Percentiles rank a stretch among this genome's conserved stretches.
Evolutionary conservation across 2,888 invertebrate genomes (phyloP).

Genomic region (Xylota segnis): DNA sequence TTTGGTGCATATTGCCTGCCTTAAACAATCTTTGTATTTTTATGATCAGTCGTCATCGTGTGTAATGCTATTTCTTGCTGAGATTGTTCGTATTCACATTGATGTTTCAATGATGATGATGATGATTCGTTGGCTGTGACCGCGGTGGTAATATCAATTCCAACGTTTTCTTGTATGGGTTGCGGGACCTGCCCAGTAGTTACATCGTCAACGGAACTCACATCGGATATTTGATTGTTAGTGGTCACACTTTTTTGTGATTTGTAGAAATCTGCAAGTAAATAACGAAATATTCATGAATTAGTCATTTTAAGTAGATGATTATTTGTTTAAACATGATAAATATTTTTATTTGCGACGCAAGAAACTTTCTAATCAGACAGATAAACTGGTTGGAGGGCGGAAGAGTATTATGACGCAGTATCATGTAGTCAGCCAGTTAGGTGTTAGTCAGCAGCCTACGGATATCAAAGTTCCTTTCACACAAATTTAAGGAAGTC

Average conservation of each 20-base stretch:
- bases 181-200: background rate
- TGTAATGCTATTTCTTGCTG: slow-evolving; percentile 53
- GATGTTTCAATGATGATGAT: slow-evolving; percentile 28
- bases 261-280: slow-evolving; percentile 57
- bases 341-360: slow-evolving; percentile 29
- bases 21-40: slow-evolving; percentile 43
- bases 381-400: background rate
- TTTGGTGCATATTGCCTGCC: slow-evolving; percentile 3
- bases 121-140: slow-evolving; percentile 29
- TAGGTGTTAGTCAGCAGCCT: too few relatives aligned
- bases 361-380: slow-evolving; percentile 14
- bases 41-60: slow-evolving; percentile 50
- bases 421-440: too few relatives aligned
- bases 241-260: slow-evolving; percentile 50
- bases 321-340: background rate
- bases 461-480: too few relatives aligned
- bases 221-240: slow-evolving; percentile 32
- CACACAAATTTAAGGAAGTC: too few relatives aligned
- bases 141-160: slow-evolving; percentile 20
- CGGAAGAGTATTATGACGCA: background rate
- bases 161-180: slow-evolving; percentile 6
- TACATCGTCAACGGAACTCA: slow-evolving; percentile 2
- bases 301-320: background rate
- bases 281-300: slow-evolving; percentile 5
- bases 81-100: slow-evolving; percentile 32